Conservation (phyloP, 2,888 invertebrate species). For the Pantelozetes paolii region DNA sequence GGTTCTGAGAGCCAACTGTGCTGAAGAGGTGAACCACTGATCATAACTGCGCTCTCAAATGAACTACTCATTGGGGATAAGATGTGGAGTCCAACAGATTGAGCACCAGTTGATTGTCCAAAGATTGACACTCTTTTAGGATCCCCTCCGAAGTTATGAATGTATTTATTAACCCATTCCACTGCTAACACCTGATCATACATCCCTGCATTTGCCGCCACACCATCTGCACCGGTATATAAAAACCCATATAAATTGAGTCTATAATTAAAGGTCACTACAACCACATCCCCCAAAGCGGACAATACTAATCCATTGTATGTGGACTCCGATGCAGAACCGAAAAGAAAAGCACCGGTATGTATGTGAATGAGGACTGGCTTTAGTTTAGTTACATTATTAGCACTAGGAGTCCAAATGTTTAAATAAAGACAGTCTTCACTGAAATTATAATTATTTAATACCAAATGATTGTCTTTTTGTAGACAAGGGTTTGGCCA, state of each 20-base stretch:
- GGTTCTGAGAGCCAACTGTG: constrained; percentile 19
- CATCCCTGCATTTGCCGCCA: constrained; percentile 56
- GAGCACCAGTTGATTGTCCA: constrained; percentile 57
- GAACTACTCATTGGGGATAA: constrained; percentile 40
- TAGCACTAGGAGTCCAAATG: constrained; percentile 31
- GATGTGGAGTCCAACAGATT: constrained; percentile 52
- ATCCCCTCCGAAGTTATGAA: constrained; percentile 51
- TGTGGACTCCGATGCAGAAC: constrained; percentile 51
- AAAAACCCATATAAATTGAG: constrained; percentile 54
- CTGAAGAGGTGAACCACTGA: constrained; percentile 47
- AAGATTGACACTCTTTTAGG: constrained; percentile 53
- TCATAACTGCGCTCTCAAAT: constrained; percentile 48
- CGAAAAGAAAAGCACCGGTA: constrained; percentile 54
- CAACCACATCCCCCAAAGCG: constrained; percentile 54
- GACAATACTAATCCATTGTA: constrained; percentile 55
- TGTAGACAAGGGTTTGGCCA: constrained; percentile 39
- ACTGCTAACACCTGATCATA: constrained; percentile 56
- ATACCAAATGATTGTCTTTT: constrained; percentile 32
- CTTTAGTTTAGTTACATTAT: not conserved
- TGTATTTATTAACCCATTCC: constrained; percentile 48
- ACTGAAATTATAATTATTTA: constrained; percentile 40
- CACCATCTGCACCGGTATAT: constrained; percentile 45
- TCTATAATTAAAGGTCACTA: constrained; percentile 58
- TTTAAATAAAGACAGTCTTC: constrained; percentile 42
- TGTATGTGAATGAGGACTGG: constrained; percentile 56